Base-by-base conservation (phyloP, 2,113 vertebrate genomes). In the Panurus biarmicus region DNA sequence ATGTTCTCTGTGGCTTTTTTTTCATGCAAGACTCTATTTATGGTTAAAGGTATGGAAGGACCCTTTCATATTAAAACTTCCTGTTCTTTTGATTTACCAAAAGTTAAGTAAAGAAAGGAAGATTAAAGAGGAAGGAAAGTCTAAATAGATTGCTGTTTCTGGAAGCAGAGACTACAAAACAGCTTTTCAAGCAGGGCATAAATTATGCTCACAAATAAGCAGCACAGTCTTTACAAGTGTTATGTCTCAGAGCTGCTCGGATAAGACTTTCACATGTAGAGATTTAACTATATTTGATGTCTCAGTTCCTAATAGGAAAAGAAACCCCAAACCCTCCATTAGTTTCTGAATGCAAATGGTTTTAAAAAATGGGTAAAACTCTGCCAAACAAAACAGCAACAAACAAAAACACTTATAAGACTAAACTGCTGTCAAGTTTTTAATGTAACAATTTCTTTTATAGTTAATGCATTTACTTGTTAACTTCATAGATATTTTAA, bases 121-220 rank as follows among this genome's bases (percentile, higher is more conserved):
- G 92, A 94, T 96, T 83, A 96, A 96, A 95, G 95, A 81, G 80
- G 76, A 94, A 96, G 83, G 25, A 45, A 83, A 81, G 75, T 48
- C 78, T 95, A 91, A 93, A 93, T 78, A 80, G 76, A 67, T 93
- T 76, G 51, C 78, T 84, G 75, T 93, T 95, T 96, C 87, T 95
- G 87, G 56, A 88, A 94, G 70, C 60, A 65, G 89, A 86, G 86
- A 91, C 89, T 91, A 87, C 87, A 94, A 70, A 95, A 95, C 85
- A 94, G 82, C 94, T 95, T 97, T 97, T 93, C 82, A 83, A 86
- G 44, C 44, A 51, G n/a, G 48, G 57, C 69, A 86, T 85, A 61
- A 95, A 91, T 96, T 95, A 94, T 67, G 67, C 85, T 94, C 89
- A 79, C 76, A 93, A 87, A 85, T 62, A 77, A 93, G 74, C 31